A percentile compares a stretch with the other conserved stretches of the same genome.
Evolutionary conservation across 1,140 invertebrate genomes (phyloP).

Genomic region (Drosophila pruinosa): DNA sequence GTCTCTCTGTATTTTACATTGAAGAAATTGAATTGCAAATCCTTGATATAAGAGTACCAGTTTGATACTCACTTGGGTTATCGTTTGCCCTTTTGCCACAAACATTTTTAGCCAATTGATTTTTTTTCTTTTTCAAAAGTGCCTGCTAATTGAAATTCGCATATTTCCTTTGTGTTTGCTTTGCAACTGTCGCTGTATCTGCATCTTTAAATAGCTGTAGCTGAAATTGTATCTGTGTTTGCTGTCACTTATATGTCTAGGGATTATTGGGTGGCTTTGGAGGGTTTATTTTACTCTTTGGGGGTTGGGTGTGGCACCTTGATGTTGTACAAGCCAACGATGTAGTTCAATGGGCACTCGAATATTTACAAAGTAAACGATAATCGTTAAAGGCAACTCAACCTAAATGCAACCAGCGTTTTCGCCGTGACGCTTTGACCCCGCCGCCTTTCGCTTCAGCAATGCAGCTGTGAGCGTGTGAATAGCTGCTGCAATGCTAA

Average conservation of each 20-base stretch:
- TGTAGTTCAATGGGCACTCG: conserved; percentile 40
- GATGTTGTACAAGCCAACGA: neutral
- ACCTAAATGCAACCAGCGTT: conserved; percentile 70
- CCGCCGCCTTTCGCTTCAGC: conserved; percentile 32
- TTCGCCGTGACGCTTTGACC: neutral
- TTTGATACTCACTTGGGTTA: neutral
- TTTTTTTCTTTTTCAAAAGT: neutral
- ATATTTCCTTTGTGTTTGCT: conserved; percentile 34
- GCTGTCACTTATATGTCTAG: conserved; percentile 56
- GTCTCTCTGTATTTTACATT: neutral
- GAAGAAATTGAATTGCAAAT: conserved; percentile 13
- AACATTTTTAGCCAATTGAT: conserved; percentile 2
- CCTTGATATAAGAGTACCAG: conserved; percentile 14
- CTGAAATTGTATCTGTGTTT: conserved; percentile 23
- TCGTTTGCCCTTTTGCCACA: neutral
- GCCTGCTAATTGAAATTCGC: conserved; percentile 37
- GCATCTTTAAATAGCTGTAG: conserved; percentile 4
- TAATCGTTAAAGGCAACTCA: conserved; percentile 66
- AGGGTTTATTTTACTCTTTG: neutral
- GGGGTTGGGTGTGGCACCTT: conserved; percentile 6
- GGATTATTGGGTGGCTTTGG: conserved; percentile 13
- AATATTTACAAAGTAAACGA: conserved; percentile 79
- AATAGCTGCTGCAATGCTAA: conserved; percentile 13
- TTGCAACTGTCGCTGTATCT: neutral
- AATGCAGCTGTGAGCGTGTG: conserved; percentile 12